Conservation (phyloP, 2,888 invertebrate genomes). For the Baronia brevicornis region DNA sequence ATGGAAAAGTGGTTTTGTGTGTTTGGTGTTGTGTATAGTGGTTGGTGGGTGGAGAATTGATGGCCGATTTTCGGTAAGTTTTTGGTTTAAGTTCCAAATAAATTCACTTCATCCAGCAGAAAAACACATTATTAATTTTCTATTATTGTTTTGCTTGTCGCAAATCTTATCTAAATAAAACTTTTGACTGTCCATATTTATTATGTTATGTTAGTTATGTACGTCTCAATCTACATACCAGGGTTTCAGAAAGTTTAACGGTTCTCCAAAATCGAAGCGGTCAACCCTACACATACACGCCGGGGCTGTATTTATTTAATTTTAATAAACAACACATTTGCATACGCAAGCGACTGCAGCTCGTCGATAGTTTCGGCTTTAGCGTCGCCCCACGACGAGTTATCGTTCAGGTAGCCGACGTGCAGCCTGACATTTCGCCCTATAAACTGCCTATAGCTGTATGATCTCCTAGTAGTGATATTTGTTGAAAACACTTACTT, state of each 20-base stretch:
- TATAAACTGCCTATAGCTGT: neutral
- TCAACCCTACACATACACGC: slow-evolving; percentile 18
- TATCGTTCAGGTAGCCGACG: slow-evolving; percentile 46
- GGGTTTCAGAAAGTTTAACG: neutral
- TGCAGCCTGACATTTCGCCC: slow-evolving; percentile 21
- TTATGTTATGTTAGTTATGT: neutral
- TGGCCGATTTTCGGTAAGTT: no score
- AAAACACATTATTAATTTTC: no score
- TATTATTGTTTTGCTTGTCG: slow-evolving; percentile 15
- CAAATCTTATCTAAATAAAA: neutral
- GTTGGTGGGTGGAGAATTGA: no score
- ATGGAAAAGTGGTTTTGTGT: no score
- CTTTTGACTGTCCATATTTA: slow-evolving; percentile 11
- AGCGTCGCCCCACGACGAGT: slow-evolving; percentile 53
- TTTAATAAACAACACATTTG: slow-evolving; percentile 65
- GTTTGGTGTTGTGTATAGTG: no score
- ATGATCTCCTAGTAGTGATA: neutral
- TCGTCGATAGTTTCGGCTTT: slow-evolving; percentile 57
- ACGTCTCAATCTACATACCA: no score
- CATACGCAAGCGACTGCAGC: slow-evolving; percentile 52
- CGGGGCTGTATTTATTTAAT: slow-evolving; percentile 60
- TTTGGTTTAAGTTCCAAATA: no score
- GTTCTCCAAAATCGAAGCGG: slow-evolving; percentile 2
- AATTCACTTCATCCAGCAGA: no score
- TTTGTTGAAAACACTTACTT: no score